A percentile compares a stretch with the other conserved stretches of the same genome.
Conservation (phyloP, 1,140 invertebrate species). For the Eumeta japonica region DNA sequence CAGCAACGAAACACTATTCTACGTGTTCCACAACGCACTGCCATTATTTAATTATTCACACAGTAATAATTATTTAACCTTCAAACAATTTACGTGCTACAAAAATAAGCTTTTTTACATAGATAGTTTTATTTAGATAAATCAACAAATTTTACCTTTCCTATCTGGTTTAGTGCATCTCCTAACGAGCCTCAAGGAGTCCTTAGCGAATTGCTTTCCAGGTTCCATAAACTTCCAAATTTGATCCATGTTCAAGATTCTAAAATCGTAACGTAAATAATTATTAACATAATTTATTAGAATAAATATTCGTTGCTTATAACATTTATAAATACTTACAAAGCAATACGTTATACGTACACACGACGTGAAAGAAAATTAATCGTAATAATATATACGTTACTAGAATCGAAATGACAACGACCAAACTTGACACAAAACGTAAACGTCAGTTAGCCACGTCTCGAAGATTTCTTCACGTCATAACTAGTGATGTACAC, state of each 20-base stretch:
- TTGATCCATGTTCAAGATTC: constrained; percentile 88
- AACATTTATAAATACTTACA: neutral
- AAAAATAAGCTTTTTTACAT: neutral
- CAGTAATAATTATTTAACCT: neutral
- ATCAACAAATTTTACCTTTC: constrained; percentile 75
- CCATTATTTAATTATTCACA: neutral
- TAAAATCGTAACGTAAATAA: constrained; percentile 4
- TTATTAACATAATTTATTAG: constrained; percentile 5
- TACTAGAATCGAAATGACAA: constrained; percentile 4
- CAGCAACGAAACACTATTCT: constrained; percentile 1
- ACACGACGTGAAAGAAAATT: constrained; percentile 1
- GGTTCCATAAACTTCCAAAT: constrained; percentile 93
- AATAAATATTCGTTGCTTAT: neutral
- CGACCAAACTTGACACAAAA: constrained; percentile 25
- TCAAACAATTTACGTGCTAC: too few species aligned
- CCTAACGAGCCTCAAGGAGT: constrained; percentile 95
- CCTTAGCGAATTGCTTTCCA: constrained; percentile 93
- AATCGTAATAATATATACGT: constrained; percentile 5
- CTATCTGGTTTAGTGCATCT: constrained; percentile 99
- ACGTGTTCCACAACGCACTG: too few species aligned
- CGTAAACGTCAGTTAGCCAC: constrained; percentile 42
- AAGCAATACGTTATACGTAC: neutral
- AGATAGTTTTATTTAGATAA: neutral
- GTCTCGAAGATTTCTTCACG: constrained; percentile 40
- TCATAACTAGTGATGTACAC: constrained; percentile 22